Percentiles rank a stretch among this genome's conserved stretches.
Evolutionary conservation across 2,888 invertebrate species (phyloP).

Genomic region (Catotricha subobsoleta): DNA sequence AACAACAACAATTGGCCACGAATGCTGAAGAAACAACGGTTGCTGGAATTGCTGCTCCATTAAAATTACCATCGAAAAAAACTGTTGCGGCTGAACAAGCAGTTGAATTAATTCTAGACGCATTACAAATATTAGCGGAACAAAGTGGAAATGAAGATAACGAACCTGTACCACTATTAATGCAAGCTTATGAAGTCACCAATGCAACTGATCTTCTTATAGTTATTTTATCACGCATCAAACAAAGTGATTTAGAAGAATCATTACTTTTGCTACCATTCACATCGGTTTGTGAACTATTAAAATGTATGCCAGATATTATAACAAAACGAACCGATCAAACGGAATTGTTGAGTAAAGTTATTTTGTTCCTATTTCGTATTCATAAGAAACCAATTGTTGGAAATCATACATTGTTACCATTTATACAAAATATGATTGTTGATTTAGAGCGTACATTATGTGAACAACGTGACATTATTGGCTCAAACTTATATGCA

Average conservation of each 20-base stretch:
- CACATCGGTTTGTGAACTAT: constrained; percentile 56
- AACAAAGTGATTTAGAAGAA: constrained; percentile 82
- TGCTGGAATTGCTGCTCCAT: constrained; percentile 42
- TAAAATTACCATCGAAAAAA: constrained; percentile 71
- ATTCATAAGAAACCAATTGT: constrained; percentile 65
- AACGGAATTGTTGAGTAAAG: constrained; percentile 57
- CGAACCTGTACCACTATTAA: constrained; percentile 37
- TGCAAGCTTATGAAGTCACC: constrained; percentile 58
- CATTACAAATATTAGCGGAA: constrained; percentile 56
- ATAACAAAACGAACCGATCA: constrained; percentile 45
- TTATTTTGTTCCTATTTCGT: constrained; percentile 56
- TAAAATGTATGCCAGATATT: constrained; percentile 50
- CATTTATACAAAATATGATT: constrained; percentile 20
- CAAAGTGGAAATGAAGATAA: constrained; percentile 29
- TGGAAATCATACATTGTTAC: constrained; percentile 46
- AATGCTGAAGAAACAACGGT: constrained; percentile 52
- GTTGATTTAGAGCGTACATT: constrained; percentile 18
- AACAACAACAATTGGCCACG: constrained; percentile 46
- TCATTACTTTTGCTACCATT: constrained; percentile 73
- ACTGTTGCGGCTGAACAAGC: constrained; percentile 28
- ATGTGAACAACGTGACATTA: constrained; percentile 43
- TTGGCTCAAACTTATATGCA: constrained; percentile 73
- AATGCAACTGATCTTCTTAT: constrained; percentile 64
- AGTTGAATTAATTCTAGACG: constrained; percentile 85
- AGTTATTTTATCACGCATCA: constrained; percentile 58